Conservation (phyloP, 2,888 invertebrate species). For the Habrosyne pyritoides region DNA sequence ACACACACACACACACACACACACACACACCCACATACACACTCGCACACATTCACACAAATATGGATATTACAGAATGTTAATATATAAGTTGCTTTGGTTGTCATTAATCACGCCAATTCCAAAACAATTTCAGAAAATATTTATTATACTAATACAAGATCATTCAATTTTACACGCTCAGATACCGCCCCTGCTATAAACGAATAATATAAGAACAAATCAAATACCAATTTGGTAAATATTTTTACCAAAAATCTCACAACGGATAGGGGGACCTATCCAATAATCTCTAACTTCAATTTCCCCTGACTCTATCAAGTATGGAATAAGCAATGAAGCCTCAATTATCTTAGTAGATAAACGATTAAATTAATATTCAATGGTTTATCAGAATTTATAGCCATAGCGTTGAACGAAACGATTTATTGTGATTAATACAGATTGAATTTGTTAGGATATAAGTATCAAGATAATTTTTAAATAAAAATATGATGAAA, state of each 20-base stretch:
- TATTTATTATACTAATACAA: conserved; percentile 4
- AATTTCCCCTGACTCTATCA: conserved; percentile 36
- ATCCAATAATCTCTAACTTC: conserved; percentile 34
- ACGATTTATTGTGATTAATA: conserved; percentile 8
- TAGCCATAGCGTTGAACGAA: conserved; percentile 2
- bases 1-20: no score
- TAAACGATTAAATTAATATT: conserved; percentile 7
- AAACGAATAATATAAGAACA: conserved; percentile 30
- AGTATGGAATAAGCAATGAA: conserved; percentile 32
- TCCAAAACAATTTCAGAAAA: not conserved
- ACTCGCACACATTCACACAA: no score
- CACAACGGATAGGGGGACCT: conserved; percentile 32
- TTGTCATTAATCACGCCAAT: not conserved
- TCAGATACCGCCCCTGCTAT: conserved; percentile 32
- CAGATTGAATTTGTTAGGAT: conserved; percentile 11
- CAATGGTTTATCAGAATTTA: conserved; percentile 7
- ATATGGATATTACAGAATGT: no score
- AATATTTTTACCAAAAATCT: conserved; percentile 42
- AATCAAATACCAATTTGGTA: conserved; percentile 47
- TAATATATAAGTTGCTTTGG: no score
- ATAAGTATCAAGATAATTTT: not conserved
- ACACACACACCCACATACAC: no score
- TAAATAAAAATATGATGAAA: no score
- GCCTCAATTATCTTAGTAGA: conserved; percentile 9
- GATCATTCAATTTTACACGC: conserved; percentile 21